phyloP scores from a whole-genome alignment of 2,888 invertebrate species.

The Drosophila quinaria region DNA sequence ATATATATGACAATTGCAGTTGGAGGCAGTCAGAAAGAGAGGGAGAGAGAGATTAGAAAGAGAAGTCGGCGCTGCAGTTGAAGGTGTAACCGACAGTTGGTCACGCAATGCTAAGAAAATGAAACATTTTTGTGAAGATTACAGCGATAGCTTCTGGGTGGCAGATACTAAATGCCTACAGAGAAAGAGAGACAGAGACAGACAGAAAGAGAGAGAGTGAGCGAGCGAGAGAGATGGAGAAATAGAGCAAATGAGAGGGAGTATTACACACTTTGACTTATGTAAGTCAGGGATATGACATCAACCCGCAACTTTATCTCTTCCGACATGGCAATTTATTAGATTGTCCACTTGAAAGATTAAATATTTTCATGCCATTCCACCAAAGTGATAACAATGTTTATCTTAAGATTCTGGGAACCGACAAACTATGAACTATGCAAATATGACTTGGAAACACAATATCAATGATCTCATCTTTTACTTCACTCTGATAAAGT shows the following conservation, averaged over 20 bases:
- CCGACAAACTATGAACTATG: slow-evolving; percentile 3
- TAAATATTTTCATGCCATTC: slow-evolving; percentile 42
- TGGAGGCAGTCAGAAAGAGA: slow-evolving; percentile 5
- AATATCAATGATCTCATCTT: slow-evolving; percentile 1
- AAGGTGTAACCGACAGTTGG: slow-evolving; percentile 62
- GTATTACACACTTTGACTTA: slow-evolving; percentile 15
- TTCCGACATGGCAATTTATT: slow-evolving; percentile 56
- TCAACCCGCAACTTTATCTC: slow-evolving; percentile 59
- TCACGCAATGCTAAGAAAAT: slow-evolving; percentile 71
- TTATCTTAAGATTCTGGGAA: slow-evolving; percentile 30
- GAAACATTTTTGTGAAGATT: slow-evolving; percentile 42
- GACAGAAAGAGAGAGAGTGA: not conserved
- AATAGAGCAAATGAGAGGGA: not conserved
- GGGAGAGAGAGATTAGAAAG: not conserved
- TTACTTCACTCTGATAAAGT: not conserved
- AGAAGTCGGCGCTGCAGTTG: slow-evolving; percentile 50
- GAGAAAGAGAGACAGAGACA: not conserved
- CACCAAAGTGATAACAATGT: slow-evolving; percentile 17
- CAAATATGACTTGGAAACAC: slow-evolving; percentile 13
- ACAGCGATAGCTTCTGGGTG: slow-evolving; percentile 33
- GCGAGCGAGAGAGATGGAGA: slow-evolving; percentile 1
- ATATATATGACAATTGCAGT: slow-evolving; percentile 43
- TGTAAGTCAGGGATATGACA: slow-evolving; percentile 48
- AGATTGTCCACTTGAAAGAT: slow-evolving; percentile 57
- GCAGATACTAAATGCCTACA: slow-evolving; percentile 17